Evolutionary conservation across 2,113 vertebrate genomes (phyloP).

Genomic region (Scalopus aquaticus): DNA sequence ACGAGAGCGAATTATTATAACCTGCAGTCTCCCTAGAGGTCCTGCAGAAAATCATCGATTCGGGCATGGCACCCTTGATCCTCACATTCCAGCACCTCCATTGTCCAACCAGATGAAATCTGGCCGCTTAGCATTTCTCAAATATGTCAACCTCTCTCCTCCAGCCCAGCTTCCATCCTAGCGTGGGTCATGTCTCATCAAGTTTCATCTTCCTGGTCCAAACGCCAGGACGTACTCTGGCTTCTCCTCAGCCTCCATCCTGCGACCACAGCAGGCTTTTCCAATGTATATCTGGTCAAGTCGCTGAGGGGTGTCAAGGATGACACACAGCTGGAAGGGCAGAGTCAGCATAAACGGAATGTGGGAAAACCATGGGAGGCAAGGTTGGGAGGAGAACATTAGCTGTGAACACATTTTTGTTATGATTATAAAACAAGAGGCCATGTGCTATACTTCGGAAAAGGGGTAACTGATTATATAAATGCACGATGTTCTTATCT

Average conservation of each 20-base stretch:
- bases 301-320: background rate
- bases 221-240: background rate
- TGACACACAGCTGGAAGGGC: background rate
- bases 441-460: slow-evolving; percentile 31
- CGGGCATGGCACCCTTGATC: background rate
- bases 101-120: background rate
- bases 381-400: background rate
- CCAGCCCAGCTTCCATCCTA: background rate
- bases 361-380: slow-evolving; percentile 35
- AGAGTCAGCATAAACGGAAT: background rate
- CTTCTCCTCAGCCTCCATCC: background rate
- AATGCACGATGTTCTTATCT: background rate
- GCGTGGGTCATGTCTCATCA: background rate
- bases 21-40: background rate
- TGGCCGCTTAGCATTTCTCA: background rate
- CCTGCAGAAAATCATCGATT: background rate
- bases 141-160: background rate
- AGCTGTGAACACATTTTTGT: background rate
- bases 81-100: background rate
- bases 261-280: background rate
- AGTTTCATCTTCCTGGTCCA: background rate
- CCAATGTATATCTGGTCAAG: background rate
- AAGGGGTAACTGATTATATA: slow-evolving; percentile 3
- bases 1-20: background rate
- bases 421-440: background rate